phyloP scores from a whole-genome alignment of 2,888 invertebrate species.

The Torymus tubicola region DNA sequence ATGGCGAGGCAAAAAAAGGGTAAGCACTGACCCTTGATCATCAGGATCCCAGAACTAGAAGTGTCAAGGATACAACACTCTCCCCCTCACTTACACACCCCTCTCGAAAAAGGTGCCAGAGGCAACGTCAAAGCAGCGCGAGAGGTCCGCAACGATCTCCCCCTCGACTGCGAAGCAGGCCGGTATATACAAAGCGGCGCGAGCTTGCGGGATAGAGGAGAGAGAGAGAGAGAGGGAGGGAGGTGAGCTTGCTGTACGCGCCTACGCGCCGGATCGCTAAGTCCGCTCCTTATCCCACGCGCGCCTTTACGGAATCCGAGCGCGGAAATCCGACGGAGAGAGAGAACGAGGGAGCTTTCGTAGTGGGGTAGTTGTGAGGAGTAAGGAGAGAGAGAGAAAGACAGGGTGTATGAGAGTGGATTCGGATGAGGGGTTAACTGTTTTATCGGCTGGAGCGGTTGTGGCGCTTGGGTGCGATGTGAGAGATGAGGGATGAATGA shows the following conservation, averaged over 20 bases:
- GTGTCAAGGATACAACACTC: conserved; percentile 48
- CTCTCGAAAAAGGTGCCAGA: background rate
- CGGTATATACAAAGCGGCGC: conserved; percentile 61
- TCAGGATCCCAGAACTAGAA: conserved; percentile 70
- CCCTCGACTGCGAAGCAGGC: conserved; percentile 67
- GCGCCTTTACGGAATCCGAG: conserved; percentile 53
- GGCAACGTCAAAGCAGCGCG: background rate
- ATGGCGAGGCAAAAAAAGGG: conserved; percentile 69
- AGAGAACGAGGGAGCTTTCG: background rate
- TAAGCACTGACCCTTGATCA: conserved; percentile 73
- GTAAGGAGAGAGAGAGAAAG: conserved; percentile 16
- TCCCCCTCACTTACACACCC: background rate
- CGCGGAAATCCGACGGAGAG: conserved; percentile 58
- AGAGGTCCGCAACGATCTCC: conserved; percentile 5
- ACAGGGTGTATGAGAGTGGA: too few relatives aligned
- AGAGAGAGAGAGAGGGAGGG: background rate
- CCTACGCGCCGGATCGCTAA: conserved; percentile 68
- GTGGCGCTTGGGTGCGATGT: too few relatives aligned
- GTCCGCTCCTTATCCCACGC: conserved; percentile 69
- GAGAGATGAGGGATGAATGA: too few relatives aligned
- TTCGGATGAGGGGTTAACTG: too few relatives aligned
- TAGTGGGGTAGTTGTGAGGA: background rate
- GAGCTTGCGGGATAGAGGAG: conserved; percentile 31
- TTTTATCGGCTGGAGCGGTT: too few relatives aligned
- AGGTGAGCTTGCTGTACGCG: conserved; percentile 50